Evolutionary conservation across 1,140 invertebrate species (phyloP).

Genomic region (Hyles euphorbiae): DNA sequence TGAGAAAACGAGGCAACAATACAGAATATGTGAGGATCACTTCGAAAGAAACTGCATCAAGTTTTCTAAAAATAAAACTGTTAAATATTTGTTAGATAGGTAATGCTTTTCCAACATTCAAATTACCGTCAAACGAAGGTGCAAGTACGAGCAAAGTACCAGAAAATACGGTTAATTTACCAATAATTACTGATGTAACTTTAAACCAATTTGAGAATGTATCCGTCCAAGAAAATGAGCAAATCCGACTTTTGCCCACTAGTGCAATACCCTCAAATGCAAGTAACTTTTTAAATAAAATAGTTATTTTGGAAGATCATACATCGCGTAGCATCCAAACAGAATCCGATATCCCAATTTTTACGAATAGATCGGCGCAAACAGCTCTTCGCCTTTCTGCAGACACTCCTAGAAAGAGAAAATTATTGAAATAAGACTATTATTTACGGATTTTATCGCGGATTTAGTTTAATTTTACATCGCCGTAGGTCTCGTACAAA

Average conservation of each 20-base stretch:
- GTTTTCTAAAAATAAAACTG: too few relatives aligned
- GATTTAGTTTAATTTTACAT: conserved; percentile 11
- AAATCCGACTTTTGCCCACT: conserved; percentile 5
- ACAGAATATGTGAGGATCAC: too few relatives aligned
- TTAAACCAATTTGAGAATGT: conserved; percentile 5
- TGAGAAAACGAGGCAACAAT: too few relatives aligned
- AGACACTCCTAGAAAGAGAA: background rate
- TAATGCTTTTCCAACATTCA: too few relatives aligned
- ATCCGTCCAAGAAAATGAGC: conserved; percentile 8
- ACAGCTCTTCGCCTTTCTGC: conserved; percentile 1
- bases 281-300: conserved; percentile 11
- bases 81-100: too few relatives aligned
- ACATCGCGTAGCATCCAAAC: conserved; percentile 5
- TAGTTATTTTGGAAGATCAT: conserved; percentile 12
- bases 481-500: too few relatives aligned
- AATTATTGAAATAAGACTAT: background rate
- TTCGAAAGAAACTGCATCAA: too few relatives aligned
- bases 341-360: background rate
- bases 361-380: background rate
- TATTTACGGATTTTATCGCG: too few relatives aligned
- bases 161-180: too few relatives aligned
- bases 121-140: conserved; percentile 8
- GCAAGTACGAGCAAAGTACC: conserved; percentile 11
- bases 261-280: conserved; percentile 8
- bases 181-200: too few relatives aligned